Conservation (phyloP, 2,113 vertebrate genomes). For the Poecile atricapillus region DNA sequence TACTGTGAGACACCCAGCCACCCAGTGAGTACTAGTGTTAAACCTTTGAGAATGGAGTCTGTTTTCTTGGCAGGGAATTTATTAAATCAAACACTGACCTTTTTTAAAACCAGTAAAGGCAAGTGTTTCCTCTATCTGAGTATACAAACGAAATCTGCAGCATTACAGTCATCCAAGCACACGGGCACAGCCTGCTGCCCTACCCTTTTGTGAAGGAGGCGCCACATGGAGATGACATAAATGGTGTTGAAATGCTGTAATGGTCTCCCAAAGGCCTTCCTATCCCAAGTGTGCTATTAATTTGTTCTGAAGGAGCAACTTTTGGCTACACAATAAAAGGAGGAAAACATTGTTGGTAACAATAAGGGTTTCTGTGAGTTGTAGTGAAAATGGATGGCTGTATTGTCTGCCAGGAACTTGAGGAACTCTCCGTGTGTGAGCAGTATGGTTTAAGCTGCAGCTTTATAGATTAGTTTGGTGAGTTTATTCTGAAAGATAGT, state of each 20-base stretch:
- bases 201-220: not conserved
- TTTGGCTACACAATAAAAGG: not conserved
- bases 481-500: not conserved
- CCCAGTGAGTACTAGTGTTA: not conserved
- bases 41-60: constrained; percentile 16
- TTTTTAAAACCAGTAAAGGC: constrained; percentile 23
- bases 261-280: not conserved
- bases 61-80: constrained; percentile 44
- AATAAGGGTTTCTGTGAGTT: not conserved
- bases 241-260: not conserved
- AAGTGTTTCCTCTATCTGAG: not conserved
- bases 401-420: not conserved
- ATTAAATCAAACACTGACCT: constrained; percentile 42
- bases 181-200: not conserved
- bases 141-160: not conserved
- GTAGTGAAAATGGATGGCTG: not conserved
- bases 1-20: not conserved
- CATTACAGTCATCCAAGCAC: not conserved
- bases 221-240: not conserved
- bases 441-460: not conserved
- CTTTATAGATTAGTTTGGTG: not conserved
- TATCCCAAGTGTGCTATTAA: not conserved
- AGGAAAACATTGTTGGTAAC: not conserved
- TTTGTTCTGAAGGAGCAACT: not conserved
- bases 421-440: not conserved